Evolutionary conservation across 2,113 vertebrate genomes (phyloP).

Genomic region (Antechinus flavipes): DNA sequence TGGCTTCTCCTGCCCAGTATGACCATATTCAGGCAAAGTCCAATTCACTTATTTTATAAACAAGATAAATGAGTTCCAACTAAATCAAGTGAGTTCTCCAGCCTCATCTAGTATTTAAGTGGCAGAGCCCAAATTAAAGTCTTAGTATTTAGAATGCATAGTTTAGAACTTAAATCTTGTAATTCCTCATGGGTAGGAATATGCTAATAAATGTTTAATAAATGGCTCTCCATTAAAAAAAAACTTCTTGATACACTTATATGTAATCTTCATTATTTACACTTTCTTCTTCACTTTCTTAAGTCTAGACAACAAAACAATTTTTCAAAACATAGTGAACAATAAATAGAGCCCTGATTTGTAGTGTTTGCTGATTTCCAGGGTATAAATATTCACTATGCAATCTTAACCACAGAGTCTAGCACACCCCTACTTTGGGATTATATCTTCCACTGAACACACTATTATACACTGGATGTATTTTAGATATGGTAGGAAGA

Average conservation of each 20-base stretch:
- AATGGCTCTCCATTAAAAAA: neutral
- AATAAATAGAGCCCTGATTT: neutral
- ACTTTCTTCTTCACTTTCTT: neutral
- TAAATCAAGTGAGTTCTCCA: constrained; percentile 32
- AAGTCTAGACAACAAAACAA: neutral
- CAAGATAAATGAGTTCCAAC: constrained; percentile 24
- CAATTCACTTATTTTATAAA: neutral
- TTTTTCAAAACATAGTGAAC: neutral
- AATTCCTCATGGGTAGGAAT: neutral
- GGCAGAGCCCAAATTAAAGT: neutral
- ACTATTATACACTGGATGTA: neutral
- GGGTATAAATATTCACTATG: neutral
- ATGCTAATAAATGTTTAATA: neutral
- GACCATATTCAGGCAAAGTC: neutral
- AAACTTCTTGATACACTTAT: neutral
- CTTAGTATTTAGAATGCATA: constrained; percentile 4
- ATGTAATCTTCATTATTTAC: too few relatives aligned
- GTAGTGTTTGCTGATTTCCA: neutral
- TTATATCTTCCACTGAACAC: neutral
- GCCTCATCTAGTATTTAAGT: neutral
- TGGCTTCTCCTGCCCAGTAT: neutral
- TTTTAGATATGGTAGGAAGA: neutral
- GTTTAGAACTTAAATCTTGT: neutral
- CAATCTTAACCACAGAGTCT: neutral
- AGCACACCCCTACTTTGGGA: neutral